Percentiles rank a stretch among this genome's conserved stretches.
These are phyloP conservation scores for Palythoa caribaeorum DNA, from an alignment of 92 coral and sea anemone genomes.

Conservation along the genomic window DNA sequence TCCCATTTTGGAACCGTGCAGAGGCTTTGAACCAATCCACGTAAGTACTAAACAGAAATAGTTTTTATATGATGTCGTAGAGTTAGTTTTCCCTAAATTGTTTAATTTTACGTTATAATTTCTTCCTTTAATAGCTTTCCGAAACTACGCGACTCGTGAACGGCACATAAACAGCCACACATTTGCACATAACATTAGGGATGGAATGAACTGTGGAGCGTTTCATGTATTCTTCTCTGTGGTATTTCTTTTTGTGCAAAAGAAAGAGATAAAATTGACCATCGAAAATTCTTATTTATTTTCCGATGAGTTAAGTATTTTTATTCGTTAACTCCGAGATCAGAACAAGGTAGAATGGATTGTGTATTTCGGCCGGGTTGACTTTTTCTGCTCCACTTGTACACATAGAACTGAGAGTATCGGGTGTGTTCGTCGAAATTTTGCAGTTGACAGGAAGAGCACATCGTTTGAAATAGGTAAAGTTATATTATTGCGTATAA, in stretches of 20 bases:
- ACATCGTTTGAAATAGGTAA: neutral
- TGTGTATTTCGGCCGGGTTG: neutral
- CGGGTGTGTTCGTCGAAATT: slow-evolving; percentile 41
- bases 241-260: slow-evolving; percentile 10
- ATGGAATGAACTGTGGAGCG: slow-evolving; percentile 21
- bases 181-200: neutral
- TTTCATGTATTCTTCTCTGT: slow-evolving; percentile 6
- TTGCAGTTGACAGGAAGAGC: slow-evolving; percentile 13
- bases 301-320: neutral
- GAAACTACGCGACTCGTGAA: neutral
- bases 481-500: neutral
- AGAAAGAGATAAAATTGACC: neutral
- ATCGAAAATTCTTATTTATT: neutral
- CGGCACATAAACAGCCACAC: neutral
- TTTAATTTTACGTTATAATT: neutral
- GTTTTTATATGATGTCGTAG: slow-evolving; percentile 4
- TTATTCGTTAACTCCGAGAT: neutral
- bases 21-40: slow-evolving; percentile 44
- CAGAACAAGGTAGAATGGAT: neutral
- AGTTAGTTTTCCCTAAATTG: neutral
- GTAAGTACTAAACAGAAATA: slow-evolving; percentile 25
- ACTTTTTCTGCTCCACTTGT: neutral
- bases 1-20: slow-evolving; percentile 43
- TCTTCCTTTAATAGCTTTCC: neutral
- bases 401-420: neutral